A percentile compares a stretch with the other conserved stretches of the same genome.
Evolutionary conservation across 2,888 invertebrate genomes (phyloP).

Genomic region (Notocelia uddmanniana): DNA sequence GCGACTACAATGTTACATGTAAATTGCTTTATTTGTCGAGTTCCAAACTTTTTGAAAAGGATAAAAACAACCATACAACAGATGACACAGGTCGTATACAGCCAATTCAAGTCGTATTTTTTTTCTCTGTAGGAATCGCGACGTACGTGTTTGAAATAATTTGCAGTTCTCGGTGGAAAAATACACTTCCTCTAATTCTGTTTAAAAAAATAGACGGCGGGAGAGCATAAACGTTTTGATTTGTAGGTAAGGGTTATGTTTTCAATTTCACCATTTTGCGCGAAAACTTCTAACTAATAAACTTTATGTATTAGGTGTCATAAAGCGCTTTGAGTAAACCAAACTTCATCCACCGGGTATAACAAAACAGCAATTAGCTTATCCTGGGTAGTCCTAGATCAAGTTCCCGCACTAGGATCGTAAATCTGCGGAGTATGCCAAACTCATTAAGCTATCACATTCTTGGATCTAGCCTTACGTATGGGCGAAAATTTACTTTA

Average conservation of each 20-base stretch:
- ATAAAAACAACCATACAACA: too few relatives aligned
- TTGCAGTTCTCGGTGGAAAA: too few relatives aligned
- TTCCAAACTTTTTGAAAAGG: too few relatives aligned
- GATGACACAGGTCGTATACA: too few relatives aligned
- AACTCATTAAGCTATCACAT: constrained; percentile 36
- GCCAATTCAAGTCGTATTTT: too few relatives aligned
- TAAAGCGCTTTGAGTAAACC: constrained; percentile 8
- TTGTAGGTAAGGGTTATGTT: background rate
- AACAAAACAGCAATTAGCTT: constrained; percentile 36
- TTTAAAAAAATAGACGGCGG: too few relatives aligned
- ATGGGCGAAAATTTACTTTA: background rate
- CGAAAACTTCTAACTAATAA: constrained; percentile 1
- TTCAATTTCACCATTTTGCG: background rate
- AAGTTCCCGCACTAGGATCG: constrained; percentile 20
- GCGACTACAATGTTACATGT: too few relatives aligned
- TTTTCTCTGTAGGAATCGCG: too few relatives aligned
- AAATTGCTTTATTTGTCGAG: too few relatives aligned
- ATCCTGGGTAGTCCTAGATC: constrained; percentile 12
- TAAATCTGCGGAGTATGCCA: constrained; percentile 28
- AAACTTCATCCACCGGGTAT: constrained; percentile 5
- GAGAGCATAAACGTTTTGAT: too few relatives aligned
- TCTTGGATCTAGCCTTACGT: constrained; percentile 3
- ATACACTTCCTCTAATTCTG: too few relatives aligned
- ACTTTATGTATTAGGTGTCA: constrained; percentile 6
- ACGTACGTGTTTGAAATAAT: too few relatives aligned